Percentiles rank a stretch among this genome's conserved stretches.
Conservation (phyloP, 2,113 vertebrate species). For the Megaceryle torquata region DNA sequence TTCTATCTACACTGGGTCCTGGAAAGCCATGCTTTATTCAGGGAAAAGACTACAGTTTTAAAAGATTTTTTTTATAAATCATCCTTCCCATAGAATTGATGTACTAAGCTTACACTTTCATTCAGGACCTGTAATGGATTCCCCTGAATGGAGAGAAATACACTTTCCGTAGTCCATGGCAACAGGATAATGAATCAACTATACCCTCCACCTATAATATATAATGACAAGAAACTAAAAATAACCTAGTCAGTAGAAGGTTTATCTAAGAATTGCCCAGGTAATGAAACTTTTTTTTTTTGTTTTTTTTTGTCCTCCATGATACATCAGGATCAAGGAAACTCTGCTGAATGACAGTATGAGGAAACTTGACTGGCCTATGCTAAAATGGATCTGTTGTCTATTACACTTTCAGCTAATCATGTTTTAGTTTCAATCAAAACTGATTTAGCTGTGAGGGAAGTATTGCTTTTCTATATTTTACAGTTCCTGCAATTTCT, state of each 20-base stretch:
- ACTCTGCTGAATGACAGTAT: background rate
- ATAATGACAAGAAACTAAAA: background rate
- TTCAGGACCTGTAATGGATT: background rate
- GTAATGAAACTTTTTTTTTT: background rate
- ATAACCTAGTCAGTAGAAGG: background rate
- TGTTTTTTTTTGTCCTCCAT: background rate
- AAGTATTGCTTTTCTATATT: background rate
- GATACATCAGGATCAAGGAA: accelerated
- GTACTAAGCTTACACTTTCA: background rate
- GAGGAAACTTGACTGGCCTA: background rate
- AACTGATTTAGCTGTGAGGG: background rate
- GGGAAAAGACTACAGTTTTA: background rate
- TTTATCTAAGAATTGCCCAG: background rate
- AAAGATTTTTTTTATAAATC: background rate
- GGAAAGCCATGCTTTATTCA: background rate
- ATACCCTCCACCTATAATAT: background rate
- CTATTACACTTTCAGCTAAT: background rate
- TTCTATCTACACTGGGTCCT: background rate
- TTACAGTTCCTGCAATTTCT: background rate
- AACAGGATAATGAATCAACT: background rate
- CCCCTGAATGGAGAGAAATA: background rate
- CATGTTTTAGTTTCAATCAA: background rate
- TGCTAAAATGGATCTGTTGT: background rate
- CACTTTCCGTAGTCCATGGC: background rate
- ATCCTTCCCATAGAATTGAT: background rate